Evolutionary conservation across 2,888 invertebrate genomes (phyloP).

Genomic region (Hydropsyche betteni): DNA sequence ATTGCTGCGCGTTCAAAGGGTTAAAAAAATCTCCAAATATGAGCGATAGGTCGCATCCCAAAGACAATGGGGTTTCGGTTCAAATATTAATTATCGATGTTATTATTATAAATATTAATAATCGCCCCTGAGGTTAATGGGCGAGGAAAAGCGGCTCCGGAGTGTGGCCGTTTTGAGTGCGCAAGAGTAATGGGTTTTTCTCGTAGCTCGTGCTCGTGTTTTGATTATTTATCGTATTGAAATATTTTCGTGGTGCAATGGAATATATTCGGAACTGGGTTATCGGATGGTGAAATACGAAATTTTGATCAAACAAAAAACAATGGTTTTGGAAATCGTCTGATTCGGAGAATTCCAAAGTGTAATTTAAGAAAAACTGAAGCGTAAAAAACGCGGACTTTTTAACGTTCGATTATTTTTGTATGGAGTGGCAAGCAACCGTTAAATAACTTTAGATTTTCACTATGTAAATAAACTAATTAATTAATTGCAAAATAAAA

Average conservation of each 20-base stretch:
- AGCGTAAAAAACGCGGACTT: not conserved
- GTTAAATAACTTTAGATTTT: not conserved
- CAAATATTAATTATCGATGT: constrained; percentile 42
- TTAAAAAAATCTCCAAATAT: constrained; percentile 33
- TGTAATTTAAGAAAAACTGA: constrained; percentile 18
- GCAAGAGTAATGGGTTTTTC: no score
- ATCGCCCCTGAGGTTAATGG: constrained; percentile 36
- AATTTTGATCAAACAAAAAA: not conserved
- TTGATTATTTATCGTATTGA: no score
- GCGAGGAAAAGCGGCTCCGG: constrained; percentile 26
- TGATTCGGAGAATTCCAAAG: not conserved
- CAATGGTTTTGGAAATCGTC: not conserved
- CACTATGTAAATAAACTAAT: constrained; percentile 6
- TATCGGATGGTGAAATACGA: no score
- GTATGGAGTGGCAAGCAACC: not conserved
- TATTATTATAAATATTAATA: not conserved
- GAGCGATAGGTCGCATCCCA: constrained; percentile 39
- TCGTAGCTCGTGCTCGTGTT: no score
- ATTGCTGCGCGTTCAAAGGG: constrained; percentile 33
- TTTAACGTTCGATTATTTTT: constrained; percentile 7
- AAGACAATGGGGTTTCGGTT: constrained; percentile 47
- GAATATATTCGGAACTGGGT: no score
- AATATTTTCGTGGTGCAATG: no score
- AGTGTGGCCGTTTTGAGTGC: not conserved
- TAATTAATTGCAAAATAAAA: constrained; percentile 22